Evolutionary conservation across 1,140 invertebrate genomes (phyloP), one percentile per base, ranked within the genome.

Genomic region (Drosophila insularis): DNA sequence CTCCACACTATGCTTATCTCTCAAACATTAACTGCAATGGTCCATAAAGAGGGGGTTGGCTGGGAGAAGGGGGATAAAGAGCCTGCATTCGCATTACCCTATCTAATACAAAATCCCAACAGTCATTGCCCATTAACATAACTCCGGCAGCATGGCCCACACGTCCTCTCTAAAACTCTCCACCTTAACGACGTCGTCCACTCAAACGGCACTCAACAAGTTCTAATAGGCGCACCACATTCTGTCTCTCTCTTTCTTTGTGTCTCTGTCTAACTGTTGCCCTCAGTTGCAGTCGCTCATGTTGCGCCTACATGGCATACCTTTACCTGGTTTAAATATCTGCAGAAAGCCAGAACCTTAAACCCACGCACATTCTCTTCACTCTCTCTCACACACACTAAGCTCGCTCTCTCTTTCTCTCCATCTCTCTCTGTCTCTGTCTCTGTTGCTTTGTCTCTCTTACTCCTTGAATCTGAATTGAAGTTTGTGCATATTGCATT

Each of bases 71-170:
- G 19, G 17, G 43, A 17, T 43, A 43, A 39, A 62, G 46, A 54
- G 78, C 81, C 75, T 75, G 64, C 72, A 78, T 78, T 72, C 73
- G 68, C 81, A 86, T 78, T 85, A 74, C 79, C 71, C 78, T 81
- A 86, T 86, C 81, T 86, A 75, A 81, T 75, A 61, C 78, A 70
- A 65, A 81, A 81, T 81, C 81, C 81, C 81, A 71, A 78, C 74
- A 85, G 81, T 81, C 81, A 86, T 86, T 78, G 81, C 78, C 81
- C 78, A 81, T 86, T 85, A 86, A 86, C 81, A 81, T 84, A 85
- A 77, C 81, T 80, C 68, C 68, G 68, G 55, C 40, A 56, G 55
- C 40, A 56, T 54, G 76, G 60, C 68, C 72, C 68, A 64, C 68
- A 64, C 72, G 61, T 71, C 70, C 67, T 64, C 59, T 56, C 80